These are phyloP conservation scores for Helobdella robusta DNA, from an alignment of 2,888 invertebrate species.

Conservation along the genomic window DNA sequence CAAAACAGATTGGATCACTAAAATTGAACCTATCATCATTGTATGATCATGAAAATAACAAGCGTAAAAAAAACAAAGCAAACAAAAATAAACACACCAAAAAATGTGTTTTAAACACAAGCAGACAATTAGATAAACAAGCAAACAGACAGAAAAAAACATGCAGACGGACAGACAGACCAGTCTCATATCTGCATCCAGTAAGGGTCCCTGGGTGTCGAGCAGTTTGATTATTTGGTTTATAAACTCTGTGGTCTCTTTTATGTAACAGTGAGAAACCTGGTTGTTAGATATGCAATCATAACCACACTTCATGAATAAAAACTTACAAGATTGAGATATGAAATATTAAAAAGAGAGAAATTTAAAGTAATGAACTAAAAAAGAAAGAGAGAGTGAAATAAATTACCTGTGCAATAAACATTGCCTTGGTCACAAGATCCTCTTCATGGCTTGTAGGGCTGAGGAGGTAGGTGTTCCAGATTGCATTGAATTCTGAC, in stretches of 20 bases:
- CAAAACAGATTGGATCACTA: not conserved
- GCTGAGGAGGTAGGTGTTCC: constrained; percentile 17
- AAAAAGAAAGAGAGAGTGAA: not conserved
- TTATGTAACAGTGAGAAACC: constrained; percentile 20
- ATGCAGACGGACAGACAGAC: not conserved
- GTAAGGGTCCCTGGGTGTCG: constrained; percentile 3
- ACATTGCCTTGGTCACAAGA: constrained; percentile 4
- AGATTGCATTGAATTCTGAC: constrained; percentile 16
- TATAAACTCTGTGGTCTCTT: constrained; percentile 8
- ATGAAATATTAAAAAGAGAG: not conserved
- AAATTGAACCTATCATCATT: not conserved
- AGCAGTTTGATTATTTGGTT: not conserved
- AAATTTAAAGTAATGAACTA: not conserved
- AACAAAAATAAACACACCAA: not conserved
- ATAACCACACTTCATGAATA: not conserved
- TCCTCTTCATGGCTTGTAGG: constrained; percentile 22
- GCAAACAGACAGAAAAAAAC: too few relatives aligned
- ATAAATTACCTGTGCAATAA: constrained; percentile 17
- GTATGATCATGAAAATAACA: not conserved
- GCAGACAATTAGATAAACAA: too few relatives aligned
- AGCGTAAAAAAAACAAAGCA: not conserved
- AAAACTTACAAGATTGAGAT: not conserved
- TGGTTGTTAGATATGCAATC: not conserved
- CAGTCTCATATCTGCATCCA: constrained; percentile 25
- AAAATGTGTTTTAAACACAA: too few relatives aligned